These are phyloP conservation scores for Rhodinocichla rosea DNA, from an alignment of 2,113 vertebrate genomes.

Conservation along the genomic window DNA sequence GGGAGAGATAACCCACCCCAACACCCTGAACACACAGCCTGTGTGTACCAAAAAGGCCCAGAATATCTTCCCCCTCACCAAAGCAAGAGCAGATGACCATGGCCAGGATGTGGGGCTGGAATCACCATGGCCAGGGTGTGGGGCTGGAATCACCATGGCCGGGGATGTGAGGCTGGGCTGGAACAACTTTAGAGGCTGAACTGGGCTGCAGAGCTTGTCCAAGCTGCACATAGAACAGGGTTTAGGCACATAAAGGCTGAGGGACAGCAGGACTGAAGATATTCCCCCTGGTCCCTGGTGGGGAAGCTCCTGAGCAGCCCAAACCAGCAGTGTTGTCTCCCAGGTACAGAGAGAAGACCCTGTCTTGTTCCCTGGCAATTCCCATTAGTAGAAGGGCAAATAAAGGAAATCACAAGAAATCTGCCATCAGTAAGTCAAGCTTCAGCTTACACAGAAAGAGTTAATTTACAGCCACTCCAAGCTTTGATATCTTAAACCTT, in stretches of 20 bases:
- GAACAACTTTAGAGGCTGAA: neutral
- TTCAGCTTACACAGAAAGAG: slow-evolving; percentile 3
- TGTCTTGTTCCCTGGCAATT: neutral
- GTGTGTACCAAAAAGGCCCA: fast-evolving
- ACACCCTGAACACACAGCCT: fast-evolving
- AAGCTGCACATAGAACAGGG: neutral
- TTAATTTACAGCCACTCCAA: slow-evolving; percentile 28
- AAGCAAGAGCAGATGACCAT: neutral
- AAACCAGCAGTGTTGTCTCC: neutral
- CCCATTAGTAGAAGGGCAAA: neutral
- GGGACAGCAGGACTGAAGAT: neutral
- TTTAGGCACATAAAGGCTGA: neutral
- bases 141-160: too few species aligned
- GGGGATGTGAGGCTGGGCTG: neutral
- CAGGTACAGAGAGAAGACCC: neutral
- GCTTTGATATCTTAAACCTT: slow-evolving; percentile 43
- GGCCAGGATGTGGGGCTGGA: neutral
- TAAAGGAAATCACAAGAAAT: neutral
- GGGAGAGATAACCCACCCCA: neutral
- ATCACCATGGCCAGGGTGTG: neutral
- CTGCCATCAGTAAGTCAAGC: neutral
- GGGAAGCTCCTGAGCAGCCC: neutral
- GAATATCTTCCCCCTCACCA: neutral
- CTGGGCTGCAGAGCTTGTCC: neutral
- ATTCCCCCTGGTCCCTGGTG: neutral